Evolutionary conservation across 2,797 vertebrate species (phyloP).

Genomic region (Liasis olivaceus): DNA sequence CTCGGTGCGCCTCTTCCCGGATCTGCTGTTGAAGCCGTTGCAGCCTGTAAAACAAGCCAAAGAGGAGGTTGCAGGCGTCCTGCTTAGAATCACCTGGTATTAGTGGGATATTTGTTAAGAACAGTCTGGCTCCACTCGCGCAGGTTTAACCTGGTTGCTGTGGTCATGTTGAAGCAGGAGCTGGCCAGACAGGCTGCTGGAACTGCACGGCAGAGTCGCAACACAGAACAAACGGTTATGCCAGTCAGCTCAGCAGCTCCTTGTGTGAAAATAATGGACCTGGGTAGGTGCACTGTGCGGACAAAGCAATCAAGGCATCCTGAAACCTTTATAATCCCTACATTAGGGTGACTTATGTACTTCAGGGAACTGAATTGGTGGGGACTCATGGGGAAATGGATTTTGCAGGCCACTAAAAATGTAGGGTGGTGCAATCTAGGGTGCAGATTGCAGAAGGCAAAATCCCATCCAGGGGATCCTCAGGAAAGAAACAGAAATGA

Average conservation of each 20-base stretch:
- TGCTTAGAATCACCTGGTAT: neutral
- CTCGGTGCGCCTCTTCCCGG: neutral
- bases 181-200: neutral
- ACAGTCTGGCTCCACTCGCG: neutral
- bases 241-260: neutral
- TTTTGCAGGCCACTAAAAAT: neutral
- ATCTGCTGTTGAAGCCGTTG: neutral
- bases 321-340: neutral
- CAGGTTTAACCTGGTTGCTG: neutral
- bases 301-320: neutral
- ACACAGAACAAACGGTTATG: neutral
- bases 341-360: neutral
- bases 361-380: too few relatives aligned
- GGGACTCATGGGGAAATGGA: neutral
- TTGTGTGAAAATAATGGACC: neutral
- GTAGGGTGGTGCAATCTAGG: neutral
- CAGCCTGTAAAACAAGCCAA: neutral
- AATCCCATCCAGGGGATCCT: neutral
- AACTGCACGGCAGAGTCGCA: neutral
- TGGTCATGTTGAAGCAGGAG: neutral
- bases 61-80: neutral
- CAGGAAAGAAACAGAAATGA: neutral
- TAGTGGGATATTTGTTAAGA: rapidly evolving
- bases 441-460: neutral
- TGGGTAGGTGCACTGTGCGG: neutral